Base-by-base conservation (phyloP, 1,140 invertebrate species). In the Pararge aegeria region DNA sequence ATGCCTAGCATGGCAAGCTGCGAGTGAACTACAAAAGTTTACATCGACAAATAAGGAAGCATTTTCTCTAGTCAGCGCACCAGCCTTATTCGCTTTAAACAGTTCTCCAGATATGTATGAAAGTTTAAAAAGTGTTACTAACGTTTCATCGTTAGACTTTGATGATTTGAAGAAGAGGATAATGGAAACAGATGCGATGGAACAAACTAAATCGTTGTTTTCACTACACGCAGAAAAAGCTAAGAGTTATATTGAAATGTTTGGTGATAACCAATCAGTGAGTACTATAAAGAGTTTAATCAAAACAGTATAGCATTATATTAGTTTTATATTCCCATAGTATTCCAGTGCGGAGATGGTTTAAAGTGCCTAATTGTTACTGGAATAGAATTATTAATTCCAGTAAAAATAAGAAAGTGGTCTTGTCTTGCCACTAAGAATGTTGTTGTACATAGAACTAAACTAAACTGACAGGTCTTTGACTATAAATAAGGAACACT, bases 1-100 rank as follows among this genome's bases (percentile, higher is more conserved):
- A 37, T 95, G 95, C 51, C 91, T 96, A 58, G 95, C 95, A 46
- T 96, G 95, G 93, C 96, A 97, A 92, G 93, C 93, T 6, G 92
- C 91, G 19, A 87, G 92, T 42, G 94, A 94, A 60, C 75, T 94
- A 24, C 83, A 90, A 61, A 82, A 81, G 29, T 74, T 86, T 24
- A 77, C 75, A 40, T 85, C 83, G n/a, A 81, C 84, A 12, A 80
- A 75, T 30, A 80, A 92, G 24, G 93, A 93, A 61, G 91, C 90
- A 72, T 86, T 95, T 38, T 87, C 83, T 10, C 65, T 89, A 73
- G 93, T 94, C 10, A 95, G 94, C 68, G 94, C 95, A 29, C 96
- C 96, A 29, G 93, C 96, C n/a, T 92, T 97, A 80, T 94, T 96
- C 68, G 94, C 95, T 46, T 87, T 96, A 56, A 92, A 95, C 77